A percentile compares a stretch with the other conserved stretches of the same genome.
Evolutionary conservation across 1,140 invertebrate species (phyloP).

Genomic region (Zaprionus inermis): DNA sequence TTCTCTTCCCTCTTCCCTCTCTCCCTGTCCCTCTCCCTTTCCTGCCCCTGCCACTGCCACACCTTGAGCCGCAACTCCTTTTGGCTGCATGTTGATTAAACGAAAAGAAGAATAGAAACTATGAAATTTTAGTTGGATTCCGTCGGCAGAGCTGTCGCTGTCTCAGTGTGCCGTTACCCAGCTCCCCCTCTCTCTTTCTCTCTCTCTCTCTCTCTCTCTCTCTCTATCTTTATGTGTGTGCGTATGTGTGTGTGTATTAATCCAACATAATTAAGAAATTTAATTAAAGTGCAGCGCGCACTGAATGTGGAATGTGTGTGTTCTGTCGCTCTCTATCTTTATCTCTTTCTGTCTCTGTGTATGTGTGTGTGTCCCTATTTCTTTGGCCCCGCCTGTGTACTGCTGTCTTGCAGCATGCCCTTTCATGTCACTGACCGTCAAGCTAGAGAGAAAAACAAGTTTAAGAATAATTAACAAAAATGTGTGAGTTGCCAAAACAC

Average conservation of each 20-base stretch:
- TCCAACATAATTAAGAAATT: slow-evolving; percentile 83
- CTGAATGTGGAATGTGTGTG: slow-evolving; percentile 71
- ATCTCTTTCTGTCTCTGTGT: slow-evolving; percentile 27
- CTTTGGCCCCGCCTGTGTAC: background rate
- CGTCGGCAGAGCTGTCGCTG: slow-evolving; percentile 13
- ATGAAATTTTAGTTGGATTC: slow-evolving; percentile 57
- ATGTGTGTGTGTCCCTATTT: slow-evolving; percentile 14
- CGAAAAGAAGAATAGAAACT: slow-evolving; percentile 75
- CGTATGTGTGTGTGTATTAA: slow-evolving; percentile 65
- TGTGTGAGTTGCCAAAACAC: too few relatives aligned
- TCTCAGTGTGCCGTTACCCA: background rate
- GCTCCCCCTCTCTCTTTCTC: background rate
- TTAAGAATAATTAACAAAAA: slow-evolving; percentile 1
- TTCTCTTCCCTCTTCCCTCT: slow-evolving; percentile 12
- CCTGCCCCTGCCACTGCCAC: background rate
- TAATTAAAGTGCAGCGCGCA: slow-evolving; percentile 79
- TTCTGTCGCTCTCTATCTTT: background rate
- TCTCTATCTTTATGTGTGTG: slow-evolving; percentile 45
- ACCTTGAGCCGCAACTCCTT: slow-evolving; percentile 32
- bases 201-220: background rate
- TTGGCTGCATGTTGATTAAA: slow-evolving; percentile 71
- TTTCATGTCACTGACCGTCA: background rate
- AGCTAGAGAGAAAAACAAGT: background rate
- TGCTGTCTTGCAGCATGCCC: background rate
- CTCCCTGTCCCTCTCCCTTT: too few relatives aligned